phyloP scores from a whole-genome alignment of 1,140 invertebrate genomes.

The Holotrichia oblita region DNA sequence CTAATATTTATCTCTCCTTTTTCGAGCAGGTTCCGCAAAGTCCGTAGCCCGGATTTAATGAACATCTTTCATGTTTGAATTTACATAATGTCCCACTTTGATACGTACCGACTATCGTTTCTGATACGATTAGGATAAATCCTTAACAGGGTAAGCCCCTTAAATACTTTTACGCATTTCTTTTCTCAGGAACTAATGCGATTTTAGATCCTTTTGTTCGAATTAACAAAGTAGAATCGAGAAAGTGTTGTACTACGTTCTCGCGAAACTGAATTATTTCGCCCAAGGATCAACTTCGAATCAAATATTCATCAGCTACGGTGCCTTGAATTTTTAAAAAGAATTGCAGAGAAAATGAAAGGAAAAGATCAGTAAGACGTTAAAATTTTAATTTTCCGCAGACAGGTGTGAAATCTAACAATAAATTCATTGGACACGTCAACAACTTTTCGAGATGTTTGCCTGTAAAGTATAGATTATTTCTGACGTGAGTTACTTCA shows the following conservation, averaged over 20 bases:
- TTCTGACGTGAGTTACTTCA: neutral
- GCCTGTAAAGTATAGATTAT: no score
- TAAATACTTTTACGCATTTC: constrained; percentile 2
- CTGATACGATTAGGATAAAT: constrained; percentile 11
- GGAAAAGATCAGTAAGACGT: no score
- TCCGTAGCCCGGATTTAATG: constrained; percentile 48
- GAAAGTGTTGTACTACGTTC: neutral
- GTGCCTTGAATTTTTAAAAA: no score
- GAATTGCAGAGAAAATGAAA: no score
- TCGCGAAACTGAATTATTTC: no score
- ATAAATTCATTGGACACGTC: no score
- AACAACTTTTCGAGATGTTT: no score
- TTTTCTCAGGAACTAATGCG: neutral
- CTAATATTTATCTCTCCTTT: constrained; percentile 50
- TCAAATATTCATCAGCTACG: no score
- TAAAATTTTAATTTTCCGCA: no score
- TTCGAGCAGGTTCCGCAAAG: constrained; percentile 47
- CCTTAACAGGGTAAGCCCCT: neutral
- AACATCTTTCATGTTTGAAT: constrained; percentile 50
- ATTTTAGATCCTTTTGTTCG: neutral
- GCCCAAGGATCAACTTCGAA: no score
- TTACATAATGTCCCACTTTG: constrained; percentile 51
- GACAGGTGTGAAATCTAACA: no score
- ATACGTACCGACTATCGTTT: constrained; percentile 40
- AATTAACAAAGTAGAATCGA: neutral